Evolutionary conservation across 2,113 vertebrate species (phyloP), one percentile per base, ranked within the genome.

Genomic region (Capreolus pygargus): DNA sequence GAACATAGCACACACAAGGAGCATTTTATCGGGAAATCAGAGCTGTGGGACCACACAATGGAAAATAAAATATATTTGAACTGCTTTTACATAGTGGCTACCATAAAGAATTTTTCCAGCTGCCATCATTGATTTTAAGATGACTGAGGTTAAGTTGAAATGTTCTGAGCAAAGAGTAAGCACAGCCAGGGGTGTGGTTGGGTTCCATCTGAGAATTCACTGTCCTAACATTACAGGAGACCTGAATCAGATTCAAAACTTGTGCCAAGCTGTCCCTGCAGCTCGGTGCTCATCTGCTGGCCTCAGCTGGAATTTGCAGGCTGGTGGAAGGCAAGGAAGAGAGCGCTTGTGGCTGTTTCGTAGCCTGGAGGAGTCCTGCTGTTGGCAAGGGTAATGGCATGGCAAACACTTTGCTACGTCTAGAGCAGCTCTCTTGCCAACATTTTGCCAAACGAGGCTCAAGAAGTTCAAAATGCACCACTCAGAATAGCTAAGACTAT

Each of bases 301-400:
- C 84, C 54, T 74, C 88, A 76, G 95, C 76, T 94, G 94, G 76
- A 58, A 97, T 25, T 58, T 67, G 27, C n/a, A 82, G 84, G n/a
- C 81, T 95, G 81, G 79, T 25, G 90, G 36, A 85, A 55, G 60
- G 45, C 6, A 43, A 57, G 55, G 45, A 60, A 74, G 58, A 85
- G 50, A 47, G 25, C 30, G 23, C 8, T 47, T 47, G 1, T 2
- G 45, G 1, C 45, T 28, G 7, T 74, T 95, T 33, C 74, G 12
- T 8, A 89, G 30, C 55, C 70, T 9, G 50, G 21, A 95, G 33
- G 12, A 95, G 52, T 55, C 28, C 81, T 88, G 33, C 15, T 11
- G 21, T 28, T 67, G 57, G 95, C 85, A 94, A 86, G 60, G 33
- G 4, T 67, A 86, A 94, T 7, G 43, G 28, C 52, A 85, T 78